Percentiles rank a stretch among this genome's conserved stretches.
Evolutionary conservation across 2,797 vertebrate species (phyloP).

Genomic region (Artibeus lituratus): DNA sequence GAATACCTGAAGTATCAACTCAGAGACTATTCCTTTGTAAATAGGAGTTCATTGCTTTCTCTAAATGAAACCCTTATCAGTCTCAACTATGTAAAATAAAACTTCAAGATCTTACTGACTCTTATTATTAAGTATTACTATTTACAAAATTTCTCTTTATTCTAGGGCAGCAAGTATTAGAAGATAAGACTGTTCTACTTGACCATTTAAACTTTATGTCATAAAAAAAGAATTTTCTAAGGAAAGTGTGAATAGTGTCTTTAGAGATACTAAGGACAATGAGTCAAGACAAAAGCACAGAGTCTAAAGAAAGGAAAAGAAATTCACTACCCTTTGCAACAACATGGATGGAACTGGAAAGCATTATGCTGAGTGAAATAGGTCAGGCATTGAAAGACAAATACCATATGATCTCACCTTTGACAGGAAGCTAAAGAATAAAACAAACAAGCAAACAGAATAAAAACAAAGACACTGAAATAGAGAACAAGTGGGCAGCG

Average conservation of each 20-base stretch:
- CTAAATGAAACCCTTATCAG: not conserved
- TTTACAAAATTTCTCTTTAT: not conserved
- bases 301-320: slow-evolving; percentile 6
- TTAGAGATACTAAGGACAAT: slow-evolving; percentile 31
- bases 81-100: slow-evolving; percentile 25
- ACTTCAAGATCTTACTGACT: not conserved
- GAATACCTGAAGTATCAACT: not conserved
- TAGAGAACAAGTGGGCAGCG: too few species aligned
- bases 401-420: too few species aligned
- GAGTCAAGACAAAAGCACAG: not conserved
- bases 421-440: too few species aligned
- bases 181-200: slow-evolving; percentile 31
- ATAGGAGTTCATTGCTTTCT: not conserved
- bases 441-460: too few species aligned
- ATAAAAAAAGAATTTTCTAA: slow-evolving; percentile 30
- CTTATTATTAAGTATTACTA: not conserved
- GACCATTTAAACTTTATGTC: not conserved
- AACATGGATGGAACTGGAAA: too few species aligned
- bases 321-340: too few species aligned
- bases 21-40: not conserved
- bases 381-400: too few species aligned
- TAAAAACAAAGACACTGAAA: too few species aligned
- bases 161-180: slow-evolving; percentile 20
- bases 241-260: not conserved
- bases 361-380: too few species aligned